Base-by-base conservation (phyloP, 2,797 vertebrate genomes). In the Microhierax caerulescens region DNA sequence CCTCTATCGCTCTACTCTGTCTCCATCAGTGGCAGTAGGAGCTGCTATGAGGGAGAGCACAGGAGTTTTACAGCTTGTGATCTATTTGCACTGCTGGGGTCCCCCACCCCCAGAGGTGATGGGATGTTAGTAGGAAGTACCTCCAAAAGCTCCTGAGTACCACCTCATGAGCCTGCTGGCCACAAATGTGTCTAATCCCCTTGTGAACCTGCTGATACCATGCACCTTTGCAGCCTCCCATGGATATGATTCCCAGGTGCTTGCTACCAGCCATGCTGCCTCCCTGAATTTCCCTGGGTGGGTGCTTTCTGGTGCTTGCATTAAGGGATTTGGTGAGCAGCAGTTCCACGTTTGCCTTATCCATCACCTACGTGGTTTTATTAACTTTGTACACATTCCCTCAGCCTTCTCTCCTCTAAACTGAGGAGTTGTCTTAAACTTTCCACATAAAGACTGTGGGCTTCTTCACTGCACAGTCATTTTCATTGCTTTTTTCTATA, bases 191-290 rank as follows among this genome's bases (percentile, higher is more conserved):
- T 56, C 53, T 75, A n/a, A 39, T 23, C 14, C 19, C 10, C 5
- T 7, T 20, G 74, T 41, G 61, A 87, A n/a, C 12, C 32, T 85
- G 25, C 41, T 75, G 57, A 15, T 22, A 6, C 7, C 13, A 3
- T 24, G 45, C 74, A 57, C 20, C 41, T 61, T 68, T 65, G 45
- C 2, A 5, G 41, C 14, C 11, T 81, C 54, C 23, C 10, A 1
- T 1, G 16, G 61, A 39, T 0, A 0, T 4, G 1, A 39, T 77
- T 85, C 67, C 60, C 56, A 54, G 10, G 3, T 16, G 41, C 36
- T 86, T 77, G 7, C 34, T 56, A 17, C 34, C 69, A 84, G 28
- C 8, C 10, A 1, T 10, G 30, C 16, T 59, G 23, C 19, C 9
- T 77, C 11, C 9, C 11, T 0, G 1, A 39, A 37, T n/a, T 54